Percentiles rank a stretch among this genome's conserved stretches.
Evolutionary conservation across 1,140 invertebrate species (phyloP).

Genomic region (Gonioctena quinquepunctata): DNA sequence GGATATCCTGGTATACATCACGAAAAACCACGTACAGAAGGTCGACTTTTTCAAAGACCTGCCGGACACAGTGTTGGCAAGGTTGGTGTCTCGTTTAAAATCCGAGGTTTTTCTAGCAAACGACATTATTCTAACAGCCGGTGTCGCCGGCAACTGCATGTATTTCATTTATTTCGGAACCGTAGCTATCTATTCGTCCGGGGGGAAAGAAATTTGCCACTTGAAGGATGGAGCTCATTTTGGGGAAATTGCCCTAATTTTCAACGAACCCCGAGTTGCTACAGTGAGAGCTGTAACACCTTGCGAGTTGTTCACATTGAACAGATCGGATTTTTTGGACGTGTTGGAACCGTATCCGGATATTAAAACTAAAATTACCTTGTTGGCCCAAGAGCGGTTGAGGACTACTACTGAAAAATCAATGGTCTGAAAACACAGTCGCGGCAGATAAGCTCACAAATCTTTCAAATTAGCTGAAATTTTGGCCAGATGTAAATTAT

Average conservation of each 20-base stretch:
- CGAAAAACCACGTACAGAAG: conserved; percentile 32
- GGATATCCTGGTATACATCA: conserved; percentile 35
- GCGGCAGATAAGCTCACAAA: too few species aligned
- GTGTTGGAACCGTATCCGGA: background rate
- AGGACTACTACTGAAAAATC: too few species aligned
- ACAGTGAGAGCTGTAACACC: conserved; percentile 10
- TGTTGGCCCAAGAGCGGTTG: background rate
- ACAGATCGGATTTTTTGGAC: background rate
- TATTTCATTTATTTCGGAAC: conserved; percentile 62
- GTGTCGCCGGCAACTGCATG: conserved; percentile 64
- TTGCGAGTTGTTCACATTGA: conserved; percentile 14
- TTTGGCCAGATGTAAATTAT: too few species aligned
- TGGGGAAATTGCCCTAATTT: conserved; percentile 54
- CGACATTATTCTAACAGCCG: conserved; percentile 58
- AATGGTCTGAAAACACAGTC: too few species aligned
- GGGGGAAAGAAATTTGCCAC: conserved; percentile 59
- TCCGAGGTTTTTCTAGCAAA: conserved; percentile 31
- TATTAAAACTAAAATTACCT: background rate
- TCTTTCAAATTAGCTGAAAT: too few species aligned
- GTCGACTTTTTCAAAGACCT: conserved; percentile 37
- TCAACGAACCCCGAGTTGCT: conserved; percentile 43
- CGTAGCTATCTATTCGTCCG: conserved; percentile 60
- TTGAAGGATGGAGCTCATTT: conserved; percentile 46
- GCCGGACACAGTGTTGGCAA: conserved; percentile 26
- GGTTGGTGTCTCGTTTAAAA: conserved; percentile 29